Base-by-base conservation (phyloP, 64 coral and sea anemone genomes). In the Acropora tenuis region DNA sequence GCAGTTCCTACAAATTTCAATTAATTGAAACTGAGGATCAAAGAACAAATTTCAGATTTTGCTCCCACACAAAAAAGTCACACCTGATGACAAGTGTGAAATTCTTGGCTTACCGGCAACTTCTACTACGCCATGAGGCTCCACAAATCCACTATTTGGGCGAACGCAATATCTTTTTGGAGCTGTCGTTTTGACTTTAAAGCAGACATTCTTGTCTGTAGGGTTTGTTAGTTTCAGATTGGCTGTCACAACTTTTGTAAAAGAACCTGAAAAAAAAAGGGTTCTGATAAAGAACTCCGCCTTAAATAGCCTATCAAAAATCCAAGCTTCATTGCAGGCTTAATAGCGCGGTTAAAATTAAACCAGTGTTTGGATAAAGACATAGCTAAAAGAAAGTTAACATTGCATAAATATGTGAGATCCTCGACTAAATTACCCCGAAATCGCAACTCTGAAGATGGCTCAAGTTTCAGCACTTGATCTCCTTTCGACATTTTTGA, bases 131-230 rank as follows among this genome's bases (percentile, higher is more conserved):
- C 83, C 94, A 77, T 94, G 75, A 52, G 91, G 63, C 17, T 96
- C 91, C 16, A 99, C 67, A 52, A 93, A 89, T 89, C 97, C 97
- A 94, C 94, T 96, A 88, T 99, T 99, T 2, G 97, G 97, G 42
- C 97, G 52, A 12, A 99, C 97, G 86, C 97, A 96, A 86, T 96
- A 99, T 73, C 94, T 69, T 52, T 96, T 99, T 45, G 97, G 97
- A 30, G 97, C 97, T 6, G 97, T 99, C 15, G 97, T 99, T 85
- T 99, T 99, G 3, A 99, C 97, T 87, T 96, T 99, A 66, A 99
- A 99, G 87, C 94, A 96, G 88, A 99, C 94, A 18, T 92, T 92
- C 69, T 81, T 96, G 47, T 99, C 88, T 18, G 94, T 89, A 1
- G 97, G 97, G 79, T 99, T 99, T 77, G 91, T 80, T n/a, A 99